A percentile compares a stretch with the other conserved stretches of the same genome.
phyloP scores from a whole-genome alignment of 2,113 vertebrate species.

The Fulmarus glacialis region DNA sequence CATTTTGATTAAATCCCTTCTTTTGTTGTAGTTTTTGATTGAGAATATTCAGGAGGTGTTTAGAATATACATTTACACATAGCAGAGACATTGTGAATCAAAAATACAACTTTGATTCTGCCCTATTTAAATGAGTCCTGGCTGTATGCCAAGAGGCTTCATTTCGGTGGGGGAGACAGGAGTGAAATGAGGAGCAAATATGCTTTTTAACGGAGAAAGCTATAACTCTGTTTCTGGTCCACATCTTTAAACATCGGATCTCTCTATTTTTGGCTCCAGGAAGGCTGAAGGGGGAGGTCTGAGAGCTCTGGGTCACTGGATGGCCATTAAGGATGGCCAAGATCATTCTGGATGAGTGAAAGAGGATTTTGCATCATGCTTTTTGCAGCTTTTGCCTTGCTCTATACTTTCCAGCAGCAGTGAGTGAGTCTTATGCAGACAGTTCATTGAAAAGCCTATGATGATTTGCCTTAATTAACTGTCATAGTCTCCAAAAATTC shows the following conservation, averaged over 20 bases:
- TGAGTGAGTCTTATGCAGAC: background rate
- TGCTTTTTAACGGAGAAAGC: background rate
- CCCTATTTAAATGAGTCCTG: background rate
- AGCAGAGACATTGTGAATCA: background rate
- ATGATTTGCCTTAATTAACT: background rate
- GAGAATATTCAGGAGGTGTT: background rate
- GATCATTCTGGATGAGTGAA: background rate
- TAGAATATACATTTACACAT: background rate
- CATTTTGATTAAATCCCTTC: background rate
- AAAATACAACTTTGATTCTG: background rate
- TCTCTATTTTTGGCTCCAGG: background rate
- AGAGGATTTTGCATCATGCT: background rate
- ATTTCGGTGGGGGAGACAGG: background rate
- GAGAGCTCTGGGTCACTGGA: background rate
- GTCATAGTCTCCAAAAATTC: background rate
- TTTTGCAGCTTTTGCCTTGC: background rate
- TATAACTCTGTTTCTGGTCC: background rate
- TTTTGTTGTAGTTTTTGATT: background rate
- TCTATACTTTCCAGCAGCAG: background rate
- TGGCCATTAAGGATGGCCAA: background rate
- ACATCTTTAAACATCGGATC: background rate
- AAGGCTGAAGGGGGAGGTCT: background rate
- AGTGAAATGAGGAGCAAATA: background rate
- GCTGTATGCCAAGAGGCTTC: background rate
- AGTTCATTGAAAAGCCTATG: background rate